Evolutionary conservation across 37 sponge, comb jelly and placozoan genomes (phyloP), one percentile per base, ranked within the genome.

Genomic region (Oopsacas minuta): DNA sequence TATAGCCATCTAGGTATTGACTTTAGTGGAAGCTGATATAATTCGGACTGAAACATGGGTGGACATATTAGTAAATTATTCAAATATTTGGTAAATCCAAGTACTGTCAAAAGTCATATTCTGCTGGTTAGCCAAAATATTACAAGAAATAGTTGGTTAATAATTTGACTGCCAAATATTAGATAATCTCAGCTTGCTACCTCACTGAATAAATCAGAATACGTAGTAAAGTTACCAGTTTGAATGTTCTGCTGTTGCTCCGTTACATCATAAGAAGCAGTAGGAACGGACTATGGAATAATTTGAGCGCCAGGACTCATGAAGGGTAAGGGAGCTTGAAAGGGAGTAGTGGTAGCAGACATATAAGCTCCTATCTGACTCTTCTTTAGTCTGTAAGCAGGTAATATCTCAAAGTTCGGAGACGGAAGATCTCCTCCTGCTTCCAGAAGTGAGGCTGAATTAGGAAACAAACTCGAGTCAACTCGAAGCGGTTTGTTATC

Each of bases 291-390:
- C 15, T 8, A 17, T 8, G 8, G 49, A 15, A 15, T 12, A 61
- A 12, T 32, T 12, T 61, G 75, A 3, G 22, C 75, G 17, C 28
- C 28, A 20, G 75, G 32, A 42, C 12, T 8, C 49, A 42, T 42
- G 49, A 42, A 42, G 49, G 49, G 49, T 17, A 34, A 7, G 7
- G 75, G 75, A n/a, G 75, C 1, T n/a, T 61, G 75, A 34, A 61
- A 61, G 20, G 75, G 75, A 3, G 75, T 61, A 34, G 75, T 3
- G 5, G 30, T n/a, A 20, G 75, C 28, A 10, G 75, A 34, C 20
- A 32, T 61, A 34, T 61, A 61, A 61, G 75, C 75, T 61, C 75
- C 75, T 10, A 61, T 61, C 75, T 61, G 75, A 12, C 75, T 61
- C 75, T 61, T 61, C 75, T 61, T 61, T 3, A 61, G 75, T n/a